Conservation (phyloP, 2,797 vertebrate species). For the Macropus fuliginosus region DNA sequence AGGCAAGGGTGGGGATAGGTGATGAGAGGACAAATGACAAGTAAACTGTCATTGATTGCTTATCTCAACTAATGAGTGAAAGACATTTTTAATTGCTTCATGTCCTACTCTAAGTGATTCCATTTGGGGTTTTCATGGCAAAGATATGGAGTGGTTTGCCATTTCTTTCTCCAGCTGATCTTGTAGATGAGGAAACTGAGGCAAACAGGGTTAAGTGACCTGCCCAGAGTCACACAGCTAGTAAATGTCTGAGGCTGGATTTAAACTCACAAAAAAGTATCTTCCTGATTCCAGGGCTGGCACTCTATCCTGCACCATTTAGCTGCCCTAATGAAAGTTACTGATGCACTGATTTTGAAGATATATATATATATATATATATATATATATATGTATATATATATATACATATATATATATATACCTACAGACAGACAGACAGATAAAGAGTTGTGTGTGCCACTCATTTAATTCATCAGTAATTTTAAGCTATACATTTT, state of each 20-base stretch:
- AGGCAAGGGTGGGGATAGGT: neutral
- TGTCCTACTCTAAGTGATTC: neutral
- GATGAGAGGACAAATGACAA: neutral
- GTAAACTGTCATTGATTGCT: neutral
- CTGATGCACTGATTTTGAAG: neutral
- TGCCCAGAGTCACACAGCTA: neutral
- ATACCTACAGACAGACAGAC: neutral
- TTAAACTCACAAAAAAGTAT: neutral
- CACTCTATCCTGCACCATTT: neutral
- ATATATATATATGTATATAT: neutral
- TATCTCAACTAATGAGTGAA: neutral
- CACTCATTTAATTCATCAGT: slow-evolving; percentile 4
- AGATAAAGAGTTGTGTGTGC: neutral
- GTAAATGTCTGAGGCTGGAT: neutral
- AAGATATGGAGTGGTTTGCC: neutral
- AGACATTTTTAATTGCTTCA: neutral
- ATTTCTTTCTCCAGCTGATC: neutral
- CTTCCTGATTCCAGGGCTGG: neutral
- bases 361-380: neutral
- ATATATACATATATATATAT: neutral
- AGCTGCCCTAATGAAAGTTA: neutral
- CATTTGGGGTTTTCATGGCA: neutral
- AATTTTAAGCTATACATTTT: neutral
- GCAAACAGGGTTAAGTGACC: neutral
- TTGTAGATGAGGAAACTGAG: neutral